Percentiles rank a stretch among this genome's conserved stretches.
phyloP scores from a whole-genome alignment of 2,113 vertebrate genomes.

The Xerus inauris region DNA sequence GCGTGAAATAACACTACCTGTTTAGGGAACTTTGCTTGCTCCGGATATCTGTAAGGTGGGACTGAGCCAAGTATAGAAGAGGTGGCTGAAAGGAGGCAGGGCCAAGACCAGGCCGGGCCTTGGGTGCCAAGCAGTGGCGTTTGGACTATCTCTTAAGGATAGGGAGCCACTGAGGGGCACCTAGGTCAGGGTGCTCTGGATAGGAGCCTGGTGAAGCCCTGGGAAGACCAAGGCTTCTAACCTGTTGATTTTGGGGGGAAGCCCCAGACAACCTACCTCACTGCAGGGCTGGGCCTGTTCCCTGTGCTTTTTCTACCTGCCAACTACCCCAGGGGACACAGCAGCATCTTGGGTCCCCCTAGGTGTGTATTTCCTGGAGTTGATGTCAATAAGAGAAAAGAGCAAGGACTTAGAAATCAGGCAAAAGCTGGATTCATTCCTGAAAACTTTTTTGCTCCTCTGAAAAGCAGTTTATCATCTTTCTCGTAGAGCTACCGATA shows the following conservation, averaged over 20 bases:
- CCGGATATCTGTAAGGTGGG: not conserved
- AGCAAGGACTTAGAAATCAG: not conserved
- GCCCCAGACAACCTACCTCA: not conserved
- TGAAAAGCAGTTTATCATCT: not conserved
- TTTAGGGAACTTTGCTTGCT: not conserved
- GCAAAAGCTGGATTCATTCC: not conserved
- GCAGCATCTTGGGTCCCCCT: not conserved
- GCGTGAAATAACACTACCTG: constrained; percentile 33
- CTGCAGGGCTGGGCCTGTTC: not conserved
- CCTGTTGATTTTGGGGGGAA: not conserved
- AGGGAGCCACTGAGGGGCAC: not conserved
- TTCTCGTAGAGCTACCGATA: not conserved
- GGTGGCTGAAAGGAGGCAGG: not conserved
- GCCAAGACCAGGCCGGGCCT: not conserved
- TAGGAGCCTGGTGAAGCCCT: not conserved
- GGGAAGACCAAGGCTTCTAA: not conserved
- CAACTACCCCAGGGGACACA: not conserved
- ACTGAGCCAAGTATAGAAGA: not conserved
- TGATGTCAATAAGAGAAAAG: not conserved
- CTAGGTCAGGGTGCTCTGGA: not conserved
- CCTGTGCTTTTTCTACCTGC: not conserved
- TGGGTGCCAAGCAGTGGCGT: not conserved
- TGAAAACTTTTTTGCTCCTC: not conserved
- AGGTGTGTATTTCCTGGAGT: not conserved
- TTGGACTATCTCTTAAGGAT: not conserved